phyloP scores from a whole-genome alignment of 2,113 vertebrate species.

The Maccullochella peelii region DNA sequence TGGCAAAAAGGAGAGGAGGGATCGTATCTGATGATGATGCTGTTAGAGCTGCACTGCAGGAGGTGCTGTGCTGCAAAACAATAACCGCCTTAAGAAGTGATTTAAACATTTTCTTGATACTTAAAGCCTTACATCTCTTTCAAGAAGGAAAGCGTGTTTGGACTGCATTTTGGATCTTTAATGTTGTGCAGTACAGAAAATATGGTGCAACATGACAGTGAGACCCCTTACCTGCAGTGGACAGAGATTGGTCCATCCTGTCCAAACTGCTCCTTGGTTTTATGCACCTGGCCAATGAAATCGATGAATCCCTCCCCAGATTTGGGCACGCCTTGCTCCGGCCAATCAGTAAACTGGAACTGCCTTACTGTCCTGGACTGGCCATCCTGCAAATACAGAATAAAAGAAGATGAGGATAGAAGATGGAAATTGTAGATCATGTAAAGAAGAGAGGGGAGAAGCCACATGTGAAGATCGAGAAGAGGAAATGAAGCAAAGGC shows the following conservation, averaged over 20 bases:
- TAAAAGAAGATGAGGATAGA: not conserved
- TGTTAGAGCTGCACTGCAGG: slow-evolving; percentile 47
- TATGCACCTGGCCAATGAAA: slow-evolving; percentile 98
- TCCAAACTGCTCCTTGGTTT: slow-evolving; percentile 99
- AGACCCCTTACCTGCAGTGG: slow-evolving; percentile 92
- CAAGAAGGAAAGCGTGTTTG: slow-evolving; percentile 2
- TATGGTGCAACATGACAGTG: not conserved
- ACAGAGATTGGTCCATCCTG: slow-evolving; percentile 98
- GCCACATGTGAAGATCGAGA: not conserved
- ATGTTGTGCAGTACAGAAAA: not conserved
- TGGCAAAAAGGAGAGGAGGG: slow-evolving; percentile 48
- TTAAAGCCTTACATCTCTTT: slow-evolving; percentile 31
- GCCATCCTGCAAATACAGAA: slow-evolving; percentile 87
- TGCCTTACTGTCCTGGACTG: slow-evolving; percentile 97
- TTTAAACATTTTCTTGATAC: slow-evolving; percentile 37
- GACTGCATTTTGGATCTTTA: not conserved
- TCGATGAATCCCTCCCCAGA: slow-evolving; percentile 98
- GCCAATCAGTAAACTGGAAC: slow-evolving; percentile 99
- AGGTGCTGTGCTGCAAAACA: slow-evolving; percentile 56
- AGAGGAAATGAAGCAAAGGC: no score
- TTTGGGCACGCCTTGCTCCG: slow-evolving; percentile 96
- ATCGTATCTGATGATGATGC: slow-evolving; percentile 67
- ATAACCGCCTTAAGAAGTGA: slow-evolving; percentile 48
- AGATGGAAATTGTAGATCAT: not conserved
- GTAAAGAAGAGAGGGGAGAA: not conserved